phyloP scores from a whole-genome alignment of 2,113 vertebrate genomes.

The Phrynosoma blainvillii region DNA sequence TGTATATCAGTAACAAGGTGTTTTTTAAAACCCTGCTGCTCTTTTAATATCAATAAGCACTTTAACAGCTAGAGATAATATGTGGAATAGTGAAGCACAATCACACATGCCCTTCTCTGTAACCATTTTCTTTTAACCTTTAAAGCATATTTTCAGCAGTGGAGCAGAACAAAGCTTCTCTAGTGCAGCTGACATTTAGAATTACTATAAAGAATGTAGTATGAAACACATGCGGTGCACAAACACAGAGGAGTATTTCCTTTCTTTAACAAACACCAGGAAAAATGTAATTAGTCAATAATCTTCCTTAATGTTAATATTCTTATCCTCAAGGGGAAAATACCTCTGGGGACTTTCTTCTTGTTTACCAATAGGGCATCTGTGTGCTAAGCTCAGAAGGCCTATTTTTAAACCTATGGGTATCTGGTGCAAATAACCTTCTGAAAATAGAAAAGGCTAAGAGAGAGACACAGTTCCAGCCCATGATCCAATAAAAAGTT shows the following conservation, averaged over 20 bases:
- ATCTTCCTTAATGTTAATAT: slow-evolving; percentile 51
- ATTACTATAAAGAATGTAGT: background rate
- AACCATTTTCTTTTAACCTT: slow-evolving; percentile 5
- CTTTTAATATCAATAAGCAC: background rate
- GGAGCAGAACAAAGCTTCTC: background rate
- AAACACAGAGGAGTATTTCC: background rate
- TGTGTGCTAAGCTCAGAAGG: slow-evolving; percentile 83
- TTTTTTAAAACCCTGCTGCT: background rate
- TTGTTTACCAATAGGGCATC: slow-evolving; percentile 80
- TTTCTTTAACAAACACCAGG: background rate
- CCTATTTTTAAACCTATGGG: slow-evolving; percentile 93
- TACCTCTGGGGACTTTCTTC: slow-evolving; percentile 53
- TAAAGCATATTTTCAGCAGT: background rate
- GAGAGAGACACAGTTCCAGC: slow-evolving; percentile 72
- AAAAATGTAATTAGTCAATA: slow-evolving; percentile 26
- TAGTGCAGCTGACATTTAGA: background rate
- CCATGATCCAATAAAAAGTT: slow-evolving; percentile 71
- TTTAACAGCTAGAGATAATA: slow-evolving; percentile 14
- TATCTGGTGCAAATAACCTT: slow-evolving; percentile 91
- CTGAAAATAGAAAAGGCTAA: slow-evolving; percentile 78
- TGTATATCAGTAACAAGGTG: too few species aligned
- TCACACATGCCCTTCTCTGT: background rate
- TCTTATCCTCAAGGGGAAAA: slow-evolving; percentile 39
- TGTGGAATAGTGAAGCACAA: background rate
- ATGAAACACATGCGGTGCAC: background rate